phyloP scores from a whole-genome alignment of 2,797 vertebrate species.

The Coreius guichenoti region DNA sequence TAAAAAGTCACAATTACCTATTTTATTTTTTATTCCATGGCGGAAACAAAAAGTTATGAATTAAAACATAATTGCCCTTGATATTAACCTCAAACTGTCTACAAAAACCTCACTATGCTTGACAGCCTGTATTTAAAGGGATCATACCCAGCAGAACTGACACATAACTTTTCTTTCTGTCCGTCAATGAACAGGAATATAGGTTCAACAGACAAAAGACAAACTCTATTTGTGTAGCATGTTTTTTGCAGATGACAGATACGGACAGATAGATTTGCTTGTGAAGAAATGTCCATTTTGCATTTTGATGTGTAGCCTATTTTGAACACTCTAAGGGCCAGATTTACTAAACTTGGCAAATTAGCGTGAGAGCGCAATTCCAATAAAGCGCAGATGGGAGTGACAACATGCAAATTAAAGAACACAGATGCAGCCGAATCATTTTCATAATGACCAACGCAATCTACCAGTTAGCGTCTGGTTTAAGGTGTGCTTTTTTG shows the following conservation, averaged over 20 bases:
- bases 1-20: no score
- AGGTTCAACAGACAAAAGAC: conserved; percentile 41
- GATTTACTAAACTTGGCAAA: no score
- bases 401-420: no score
- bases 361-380: no score
- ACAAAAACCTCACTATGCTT: neutral
- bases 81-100: conserved; percentile 61
- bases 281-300: neutral
- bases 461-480: no score
- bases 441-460: no score
- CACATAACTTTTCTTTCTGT: neutral
- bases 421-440: no score
- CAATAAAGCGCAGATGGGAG: no score
- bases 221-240: neutral
- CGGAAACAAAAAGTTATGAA: neutral
- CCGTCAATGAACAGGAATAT: conserved; percentile 9
- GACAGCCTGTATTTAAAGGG: neutral
- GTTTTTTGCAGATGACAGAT: conserved; percentile 14
- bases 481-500: no score
- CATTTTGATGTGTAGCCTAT: neutral
- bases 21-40: no score
- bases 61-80: conserved; percentile 50
- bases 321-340: neutral
- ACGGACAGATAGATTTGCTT: neutral
- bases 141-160: neutral